phyloP scores from a whole-genome alignment of 1,140 invertebrate genomes.

The Ridgeia piscesae region DNA sequence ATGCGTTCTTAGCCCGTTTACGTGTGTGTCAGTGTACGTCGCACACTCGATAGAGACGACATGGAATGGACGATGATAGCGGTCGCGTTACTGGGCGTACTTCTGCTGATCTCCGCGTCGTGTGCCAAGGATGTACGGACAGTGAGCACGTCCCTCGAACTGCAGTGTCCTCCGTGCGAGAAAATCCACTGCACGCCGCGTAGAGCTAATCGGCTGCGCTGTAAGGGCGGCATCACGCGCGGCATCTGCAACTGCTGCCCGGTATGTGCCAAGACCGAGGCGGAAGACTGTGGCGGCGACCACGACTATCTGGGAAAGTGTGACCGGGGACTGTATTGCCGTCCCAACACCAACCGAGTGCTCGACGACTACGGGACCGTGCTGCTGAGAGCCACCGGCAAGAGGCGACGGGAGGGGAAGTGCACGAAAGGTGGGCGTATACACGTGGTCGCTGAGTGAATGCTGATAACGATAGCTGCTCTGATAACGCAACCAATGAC shows the following conservation, averaged over 20 bases:
- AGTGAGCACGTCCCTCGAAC: constrained; percentile 6
- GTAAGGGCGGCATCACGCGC: constrained; percentile 45
- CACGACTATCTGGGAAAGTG: constrained; percentile 53
- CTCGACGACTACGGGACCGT: not conserved
- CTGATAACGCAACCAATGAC: not conserved
- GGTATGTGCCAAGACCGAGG: constrained; percentile 48
- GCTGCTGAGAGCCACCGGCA: not conserved
- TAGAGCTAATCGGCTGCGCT: constrained; percentile 38
- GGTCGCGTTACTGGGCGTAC: not conserved
- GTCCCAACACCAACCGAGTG: not conserved
- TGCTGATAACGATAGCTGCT: not conserved
- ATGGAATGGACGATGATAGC: not conserved
- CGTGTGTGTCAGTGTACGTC: not conserved
- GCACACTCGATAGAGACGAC: not conserved
- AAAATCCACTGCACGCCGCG: constrained; percentile 46
- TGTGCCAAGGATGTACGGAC: not conserved
- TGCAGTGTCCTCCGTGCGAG: constrained; percentile 48
- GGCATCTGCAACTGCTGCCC: constrained; percentile 55
- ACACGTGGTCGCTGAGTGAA: not conserved
- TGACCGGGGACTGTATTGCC: constrained; percentile 34
- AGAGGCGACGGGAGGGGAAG: not conserved
- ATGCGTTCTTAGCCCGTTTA: not conserved
- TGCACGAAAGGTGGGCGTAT: not conserved
- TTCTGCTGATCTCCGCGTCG: not conserved
- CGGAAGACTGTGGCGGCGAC: constrained; percentile 49